phyloP scores from a whole-genome alignment of 2,113 vertebrate genomes.

The Sylvietta virens region DNA sequence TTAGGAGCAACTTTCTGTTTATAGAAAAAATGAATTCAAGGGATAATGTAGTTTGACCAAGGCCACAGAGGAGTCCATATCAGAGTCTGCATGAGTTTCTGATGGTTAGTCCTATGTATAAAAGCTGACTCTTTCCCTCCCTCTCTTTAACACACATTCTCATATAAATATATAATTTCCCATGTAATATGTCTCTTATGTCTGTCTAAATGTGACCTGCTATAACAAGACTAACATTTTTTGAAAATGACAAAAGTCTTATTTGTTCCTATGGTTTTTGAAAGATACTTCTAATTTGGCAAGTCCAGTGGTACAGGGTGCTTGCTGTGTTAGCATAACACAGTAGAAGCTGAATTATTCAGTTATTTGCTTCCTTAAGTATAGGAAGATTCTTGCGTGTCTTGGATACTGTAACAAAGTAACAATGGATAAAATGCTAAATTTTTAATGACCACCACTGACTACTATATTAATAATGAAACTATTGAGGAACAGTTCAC shows the following conservation, averaged over 20 bases:
- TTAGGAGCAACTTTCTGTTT: conserved; percentile 18
- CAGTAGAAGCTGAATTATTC: conserved; percentile 10
- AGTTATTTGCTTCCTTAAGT: background rate
- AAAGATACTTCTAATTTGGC: conserved; percentile 1
- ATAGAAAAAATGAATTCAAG: background rate
- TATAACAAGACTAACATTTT: background rate
- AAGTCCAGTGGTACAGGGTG: background rate
- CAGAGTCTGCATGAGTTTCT: conserved; percentile 18
- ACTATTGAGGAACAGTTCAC: background rate
- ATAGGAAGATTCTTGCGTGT: background rate
- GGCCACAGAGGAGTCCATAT: conserved; percentile 62
- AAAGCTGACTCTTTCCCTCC: background rate
- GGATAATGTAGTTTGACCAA: conserved; percentile 35
- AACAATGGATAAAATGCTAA: conserved; percentile 6
- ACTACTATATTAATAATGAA: conserved; percentile 22
- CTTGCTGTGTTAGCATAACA: background rate
- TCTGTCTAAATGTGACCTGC: conserved; percentile 30
- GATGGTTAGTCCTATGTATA: background rate
- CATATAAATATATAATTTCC: background rate
- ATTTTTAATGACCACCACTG: conserved; percentile 22
- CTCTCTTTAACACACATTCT: background rate
- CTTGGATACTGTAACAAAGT: background rate
- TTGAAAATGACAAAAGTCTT: background rate
- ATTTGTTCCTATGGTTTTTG: background rate
- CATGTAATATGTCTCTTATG: background rate